A percentile compares a stretch with the other conserved stretches of the same genome.
Evolutionary conservation across 2,797 vertebrate genomes (phyloP).

Genomic region (Loris lydekkerianus): DNA sequence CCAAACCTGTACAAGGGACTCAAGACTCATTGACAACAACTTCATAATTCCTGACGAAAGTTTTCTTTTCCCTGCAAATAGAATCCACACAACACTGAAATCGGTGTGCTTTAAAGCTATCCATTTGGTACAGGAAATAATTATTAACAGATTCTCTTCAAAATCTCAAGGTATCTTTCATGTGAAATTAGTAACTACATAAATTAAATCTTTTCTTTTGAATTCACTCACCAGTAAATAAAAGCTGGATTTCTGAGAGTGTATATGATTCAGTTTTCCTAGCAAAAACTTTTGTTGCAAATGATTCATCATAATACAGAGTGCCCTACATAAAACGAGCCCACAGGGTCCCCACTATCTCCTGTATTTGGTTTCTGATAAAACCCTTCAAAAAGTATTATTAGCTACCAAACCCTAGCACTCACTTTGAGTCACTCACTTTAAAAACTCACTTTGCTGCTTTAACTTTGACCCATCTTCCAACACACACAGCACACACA

Average conservation of each 20-base stretch:
- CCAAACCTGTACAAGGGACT: background rate
- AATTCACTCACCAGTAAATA: slow-evolving; percentile 73
- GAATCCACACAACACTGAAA: background rate
- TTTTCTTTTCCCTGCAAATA: background rate
- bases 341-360: slow-evolving; percentile 23
- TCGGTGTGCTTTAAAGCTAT: slow-evolving; percentile 65
- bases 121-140: slow-evolving; percentile 22
- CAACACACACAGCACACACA: background rate
- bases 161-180: slow-evolving; percentile 60
- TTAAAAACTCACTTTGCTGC: slow-evolving; percentile 42
- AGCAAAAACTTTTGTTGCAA: slow-evolving; percentile 73
- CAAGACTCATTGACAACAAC: background rate
- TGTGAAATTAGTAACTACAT: slow-evolving; percentile 68
- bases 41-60: slow-evolving; percentile 12
- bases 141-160: slow-evolving; percentile 62
- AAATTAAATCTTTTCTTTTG: slow-evolving; percentile 65
- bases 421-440: slow-evolving; percentile 22
- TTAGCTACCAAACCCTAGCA: slow-evolving; percentile 32
- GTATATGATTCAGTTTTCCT: slow-evolving; percentile 64
- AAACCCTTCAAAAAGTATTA: slow-evolving; percentile 58
- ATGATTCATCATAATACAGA: slow-evolving; percentile 80
- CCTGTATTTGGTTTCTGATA: slow-evolving; percentile 66
- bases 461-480: slow-evolving; percentile 62
- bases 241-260: slow-evolving; percentile 57
- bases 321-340: slow-evolving; percentile 80